Percentiles rank a stretch among this genome's conserved stretches.
Evolutionary conservation across 2,888 invertebrate genomes (phyloP).

Genomic region (Anticlea derivata): DNA sequence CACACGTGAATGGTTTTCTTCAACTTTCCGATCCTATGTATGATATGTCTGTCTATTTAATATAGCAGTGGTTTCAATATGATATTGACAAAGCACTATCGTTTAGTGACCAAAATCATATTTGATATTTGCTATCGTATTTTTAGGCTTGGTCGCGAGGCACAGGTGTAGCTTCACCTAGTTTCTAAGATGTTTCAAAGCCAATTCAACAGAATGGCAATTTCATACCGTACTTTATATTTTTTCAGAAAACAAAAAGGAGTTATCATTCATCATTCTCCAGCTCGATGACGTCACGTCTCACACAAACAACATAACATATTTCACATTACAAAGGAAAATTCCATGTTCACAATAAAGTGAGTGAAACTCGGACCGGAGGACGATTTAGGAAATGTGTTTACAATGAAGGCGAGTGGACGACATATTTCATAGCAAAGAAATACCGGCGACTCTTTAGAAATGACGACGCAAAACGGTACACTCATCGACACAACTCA

Average conservation of each 20-base stretch:
- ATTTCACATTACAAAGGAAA: constrained; percentile 50
- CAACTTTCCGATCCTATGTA: neutral
- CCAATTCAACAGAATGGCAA: too few species aligned
- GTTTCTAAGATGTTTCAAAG: too few species aligned
- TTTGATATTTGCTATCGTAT: too few species aligned
- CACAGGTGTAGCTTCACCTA: too few species aligned
- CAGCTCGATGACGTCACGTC: constrained; percentile 18
- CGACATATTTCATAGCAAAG: constrained; percentile 78
- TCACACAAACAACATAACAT: constrained; percentile 4
- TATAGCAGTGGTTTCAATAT: too few species aligned
- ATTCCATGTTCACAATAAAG: constrained; percentile 53
- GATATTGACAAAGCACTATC: too few species aligned
- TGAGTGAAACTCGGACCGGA: constrained; percentile 62
- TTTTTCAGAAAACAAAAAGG: neutral
- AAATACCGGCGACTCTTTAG: constrained; percentile 67
- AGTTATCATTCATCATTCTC: constrained; percentile 6
- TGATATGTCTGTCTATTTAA: too few species aligned
- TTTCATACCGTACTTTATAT: too few species aligned
- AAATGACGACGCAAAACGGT: constrained; percentile 64
- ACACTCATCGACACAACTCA: constrained; percentile 42
- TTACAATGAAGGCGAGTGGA: constrained; percentile 74
- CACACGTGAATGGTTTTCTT: constrained; percentile 11
- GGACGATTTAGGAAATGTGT: constrained; percentile 78
- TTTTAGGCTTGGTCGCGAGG: too few species aligned
- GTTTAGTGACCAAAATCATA: too few species aligned